Conservation (phyloP, 2,888 invertebrate genomes). For the Calephelis perditalis region DNA sequence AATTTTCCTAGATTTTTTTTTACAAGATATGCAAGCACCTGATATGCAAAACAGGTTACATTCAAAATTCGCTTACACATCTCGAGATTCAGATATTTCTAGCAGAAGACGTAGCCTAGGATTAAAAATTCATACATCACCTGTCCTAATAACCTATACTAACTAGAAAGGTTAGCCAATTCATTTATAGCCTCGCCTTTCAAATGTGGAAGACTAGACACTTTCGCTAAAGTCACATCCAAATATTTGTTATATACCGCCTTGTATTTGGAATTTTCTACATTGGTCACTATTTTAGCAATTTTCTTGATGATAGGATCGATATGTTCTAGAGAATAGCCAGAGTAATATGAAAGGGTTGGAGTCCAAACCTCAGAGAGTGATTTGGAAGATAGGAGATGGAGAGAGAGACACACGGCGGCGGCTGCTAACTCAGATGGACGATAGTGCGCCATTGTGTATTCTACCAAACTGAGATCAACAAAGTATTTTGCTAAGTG, state of each 20-base stretch:
- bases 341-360: slow-evolving; percentile 86
- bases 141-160: slow-evolving; percentile 3
- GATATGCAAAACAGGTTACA: not conserved
- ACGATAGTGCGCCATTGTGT: slow-evolving; percentile 84
- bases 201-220: slow-evolving; percentile 81
- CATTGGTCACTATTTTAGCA: slow-evolving; percentile 82
- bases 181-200: slow-evolving; percentile 57
- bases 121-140: not conserved
- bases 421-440: slow-evolving; percentile 93
- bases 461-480: slow-evolving; percentile 90
- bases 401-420: slow-evolving; percentile 84
- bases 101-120: not conserved
- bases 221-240: slow-evolving; percentile 76
- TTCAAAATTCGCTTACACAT: not conserved
- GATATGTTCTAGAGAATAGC: slow-evolving; percentile 83
- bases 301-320: slow-evolving; percentile 82
- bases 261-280: slow-evolving; percentile 84
- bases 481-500: slow-evolving; percentile 94
- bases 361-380: slow-evolving; percentile 82
- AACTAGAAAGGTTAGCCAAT: slow-evolving; percentile 35
- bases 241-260: slow-evolving; percentile 84
- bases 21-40: not conserved
- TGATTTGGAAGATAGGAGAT: slow-evolving; percentile 72
- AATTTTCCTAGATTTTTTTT: not conserved
- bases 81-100: not conserved